Base-by-base conservation (phyloP, 2,888 invertebrate genomes). In the Drosophila infuscata region DNA sequence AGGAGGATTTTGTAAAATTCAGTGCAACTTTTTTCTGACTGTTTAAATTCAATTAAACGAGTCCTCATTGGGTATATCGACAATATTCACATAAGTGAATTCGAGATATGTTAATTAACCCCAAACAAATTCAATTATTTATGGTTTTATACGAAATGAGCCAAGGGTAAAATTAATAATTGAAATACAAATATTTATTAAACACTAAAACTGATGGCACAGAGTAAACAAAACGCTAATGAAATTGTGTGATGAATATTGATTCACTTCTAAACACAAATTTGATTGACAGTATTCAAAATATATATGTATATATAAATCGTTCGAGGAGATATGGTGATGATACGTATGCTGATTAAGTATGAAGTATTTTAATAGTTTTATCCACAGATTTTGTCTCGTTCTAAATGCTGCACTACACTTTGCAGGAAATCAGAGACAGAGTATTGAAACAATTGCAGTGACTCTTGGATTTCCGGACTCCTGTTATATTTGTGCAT, bases 121-220 rank as follows among this genome's bases (percentile, higher is more conserved):
- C 33, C 12, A 12, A 29, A 17, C 0, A 36, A 67, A 53, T 20
- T 66, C 25, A 67, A 66, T 46, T 52, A 52, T 25, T 32, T 9
- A 17, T 32, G 20, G 3, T 2, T 15, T 57, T 8, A 20, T 32
- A 15, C 11, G 15, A 32, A 12, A 38, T 8, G 25, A 32, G 38
- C 25, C 25, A 3, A 20, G 5, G 25, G 25, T 30, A 17, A 30
- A 41, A 41, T 25, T 15, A 8, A 61, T 38, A 38, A 38, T 30
- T 17, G 15, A 57, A 57, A 43, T 43, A 32, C 32, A 56, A 33
- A 62, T 43, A 33, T 43, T 62, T 43, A 25, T 62, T 15, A 20
- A 20, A 43, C 20, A 20, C 5, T 5, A 11, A 25, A 33, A 15
- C 0, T 41, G 4, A 3, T 11, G 29, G 1, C 3, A 2, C 29